Conservation (phyloP, 1,140 invertebrate genomes). For the Palaemon carinicauda region DNA sequence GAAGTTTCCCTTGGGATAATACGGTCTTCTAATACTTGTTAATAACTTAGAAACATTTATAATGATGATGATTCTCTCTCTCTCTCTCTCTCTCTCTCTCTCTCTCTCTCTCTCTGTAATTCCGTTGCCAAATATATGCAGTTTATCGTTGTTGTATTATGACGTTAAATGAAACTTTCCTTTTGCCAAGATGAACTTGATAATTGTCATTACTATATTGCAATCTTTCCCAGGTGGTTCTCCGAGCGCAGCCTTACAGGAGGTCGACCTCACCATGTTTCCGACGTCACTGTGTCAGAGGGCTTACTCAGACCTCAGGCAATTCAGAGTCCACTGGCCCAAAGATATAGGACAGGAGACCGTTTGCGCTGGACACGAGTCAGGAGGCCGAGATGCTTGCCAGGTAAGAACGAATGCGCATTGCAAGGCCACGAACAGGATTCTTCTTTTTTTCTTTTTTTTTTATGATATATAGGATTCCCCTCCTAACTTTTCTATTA, state of each 20-base stretch:
- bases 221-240: neutral
- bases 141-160: too few species aligned
- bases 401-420: neutral
- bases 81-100: too few species aligned
- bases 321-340: neutral
- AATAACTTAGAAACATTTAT: too few species aligned
- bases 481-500: too few species aligned
- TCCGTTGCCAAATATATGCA: too few species aligned
- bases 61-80: neutral
- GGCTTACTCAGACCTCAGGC: neutral
- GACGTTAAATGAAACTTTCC: too few species aligned
- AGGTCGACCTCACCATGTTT: conserved; percentile 26
- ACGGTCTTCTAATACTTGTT: too few species aligned
- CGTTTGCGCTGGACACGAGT: neutral
- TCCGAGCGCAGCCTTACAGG: neutral
- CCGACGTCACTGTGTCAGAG: neutral
- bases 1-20: too few species aligned
- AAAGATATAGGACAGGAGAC: neutral
- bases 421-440: too few species aligned
- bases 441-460: too few species aligned
- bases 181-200: neutral
- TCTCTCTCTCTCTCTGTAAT: too few species aligned
- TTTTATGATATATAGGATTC: too few species aligned
- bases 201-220: neutral
- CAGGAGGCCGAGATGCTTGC: conserved; percentile 7